Evolutionary conservation across 2,113 vertebrate genomes (phyloP), one percentile per base, ranked within the genome.

Genomic region (Picathartes gymnocephalus): DNA sequence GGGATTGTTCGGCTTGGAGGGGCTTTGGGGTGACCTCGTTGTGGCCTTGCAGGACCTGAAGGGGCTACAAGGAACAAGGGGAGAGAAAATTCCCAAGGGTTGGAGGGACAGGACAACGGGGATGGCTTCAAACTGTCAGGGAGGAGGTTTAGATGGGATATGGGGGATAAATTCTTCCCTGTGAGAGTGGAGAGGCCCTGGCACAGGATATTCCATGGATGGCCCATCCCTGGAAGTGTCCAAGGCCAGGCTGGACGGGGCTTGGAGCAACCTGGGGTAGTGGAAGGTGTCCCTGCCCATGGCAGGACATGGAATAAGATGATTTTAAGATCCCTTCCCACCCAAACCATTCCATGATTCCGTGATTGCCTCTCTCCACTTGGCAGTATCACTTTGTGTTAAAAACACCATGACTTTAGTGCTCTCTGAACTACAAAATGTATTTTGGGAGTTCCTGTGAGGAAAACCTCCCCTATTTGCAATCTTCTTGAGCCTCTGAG

Each of bases 121-220:
- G 53, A 17, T 19, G 10, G 23, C 2, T 28, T 64, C 50, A n/a
- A 5, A n/a, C 10, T 47, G 15, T 15, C 15, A 47, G 15, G 7
- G 28, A 47, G 35, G 35, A 2, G 24, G 4, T 25, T 66, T 42
- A 7, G 24, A 4, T 21, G 16, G 13, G 21, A 42, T 42, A 11
- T 5, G 6, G 8, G 51, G 51, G 9, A 21, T 10, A 2, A 76
- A 66, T 35, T 18, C 9, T 4, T 40, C n/a, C 20, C 24, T 16
- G 15, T 2, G 44, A 76, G 17, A 0, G 0, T 31, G 17, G 8
- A 2, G 31, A 76, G 1, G 10, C 13, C 15, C 20, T 42, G 35
- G 51, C 50, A 31, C 4, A 3, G 25, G 17, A 12, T 17, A 7
- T 24, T 60, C 45, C 24, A 30, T 7, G 31, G 17, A 1, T 42